phyloP scores from a whole-genome alignment of 2,797 vertebrate genomes.

The Setipinna tenuifilis region DNA sequence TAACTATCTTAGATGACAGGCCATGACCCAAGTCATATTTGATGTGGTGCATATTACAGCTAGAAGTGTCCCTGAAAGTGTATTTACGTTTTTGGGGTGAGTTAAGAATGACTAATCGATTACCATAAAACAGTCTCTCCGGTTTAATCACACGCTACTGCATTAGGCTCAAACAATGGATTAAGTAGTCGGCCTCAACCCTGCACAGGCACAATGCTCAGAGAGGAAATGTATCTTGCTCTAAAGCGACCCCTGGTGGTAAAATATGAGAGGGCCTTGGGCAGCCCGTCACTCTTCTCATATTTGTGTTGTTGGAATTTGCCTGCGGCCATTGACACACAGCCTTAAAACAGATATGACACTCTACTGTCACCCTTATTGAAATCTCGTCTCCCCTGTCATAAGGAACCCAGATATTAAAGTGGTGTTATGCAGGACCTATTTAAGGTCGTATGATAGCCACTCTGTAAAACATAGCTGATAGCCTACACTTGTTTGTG shows the following conservation, averaged over 20 bases:
- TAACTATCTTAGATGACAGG: constrained; percentile 17
- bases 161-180: constrained; percentile 58
- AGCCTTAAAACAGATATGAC: constrained; percentile 67
- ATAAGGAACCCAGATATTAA: constrained; percentile 37
- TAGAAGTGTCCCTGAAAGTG: constrained; percentile 13
- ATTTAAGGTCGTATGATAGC: not conserved
- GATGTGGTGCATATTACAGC: not conserved
- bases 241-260: constrained; percentile 76
- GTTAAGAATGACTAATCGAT: constrained; percentile 25
- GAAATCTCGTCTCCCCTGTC: constrained; percentile 54
- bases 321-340: constrained; percentile 65
- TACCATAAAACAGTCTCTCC: constrained; percentile 42
- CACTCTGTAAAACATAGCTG: constrained; percentile 40
- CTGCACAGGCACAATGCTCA: constrained; percentile 37
- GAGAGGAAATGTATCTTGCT: constrained; percentile 59
- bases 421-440: not conserved
- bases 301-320: constrained; percentile 55
- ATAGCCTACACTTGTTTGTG: not conserved
- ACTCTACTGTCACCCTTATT: constrained; percentile 53
- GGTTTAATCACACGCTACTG: constrained; percentile 39
- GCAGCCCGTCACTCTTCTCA: constrained; percentile 47
- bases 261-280: not conserved
- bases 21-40: not conserved
- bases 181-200: constrained; percentile 48
- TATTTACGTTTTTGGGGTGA: constrained; percentile 25